Evolutionary conservation across 2,888 invertebrate genomes (phyloP).

Genomic region (Mellilla xanthometata): DNA sequence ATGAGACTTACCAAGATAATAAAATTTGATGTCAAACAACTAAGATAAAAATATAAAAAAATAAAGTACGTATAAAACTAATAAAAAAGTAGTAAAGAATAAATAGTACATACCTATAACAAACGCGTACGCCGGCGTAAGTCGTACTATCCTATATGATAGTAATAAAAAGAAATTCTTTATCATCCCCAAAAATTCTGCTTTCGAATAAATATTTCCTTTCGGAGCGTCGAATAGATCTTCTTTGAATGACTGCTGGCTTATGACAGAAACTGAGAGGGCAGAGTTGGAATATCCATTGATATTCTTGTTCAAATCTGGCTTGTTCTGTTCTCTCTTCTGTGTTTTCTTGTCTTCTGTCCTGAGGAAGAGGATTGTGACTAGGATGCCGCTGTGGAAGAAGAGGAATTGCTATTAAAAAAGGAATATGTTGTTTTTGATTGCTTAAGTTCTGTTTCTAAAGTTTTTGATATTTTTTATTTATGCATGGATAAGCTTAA

Average conservation of each 20-base stretch:
- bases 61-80: no score
- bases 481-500: no score
- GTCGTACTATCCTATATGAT: slow-evolving; percentile 84
- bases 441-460: no score
- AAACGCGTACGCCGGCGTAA: slow-evolving; percentile 92
- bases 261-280: slow-evolving; percentile 68
- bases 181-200: slow-evolving; percentile 61
- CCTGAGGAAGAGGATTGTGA: slow-evolving; percentile 87
- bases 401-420: no score
- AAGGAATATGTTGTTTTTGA: no score
- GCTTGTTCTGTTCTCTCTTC: slow-evolving; percentile 46
- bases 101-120: slow-evolving; percentile 82
- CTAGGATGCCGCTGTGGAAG: slow-evolving; percentile 85
- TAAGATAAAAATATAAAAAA: no score
- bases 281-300: slow-evolving; percentile 72
- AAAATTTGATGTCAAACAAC: no score
- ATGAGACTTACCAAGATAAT: no score
- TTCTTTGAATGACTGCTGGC: slow-evolving; percentile 72
- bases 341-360: slow-evolving; percentile 80
- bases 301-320: slow-evolving; percentile 68
- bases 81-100: no score
- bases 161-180: slow-evolving; percentile 77
- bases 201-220: slow-evolving; percentile 53
- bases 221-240: slow-evolving; percentile 66
- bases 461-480: no score